Evolutionary conservation across 2,888 invertebrate species (phyloP), one percentile per base, ranked within the genome.

Genomic region (Eucriotettix oculatus): DNA sequence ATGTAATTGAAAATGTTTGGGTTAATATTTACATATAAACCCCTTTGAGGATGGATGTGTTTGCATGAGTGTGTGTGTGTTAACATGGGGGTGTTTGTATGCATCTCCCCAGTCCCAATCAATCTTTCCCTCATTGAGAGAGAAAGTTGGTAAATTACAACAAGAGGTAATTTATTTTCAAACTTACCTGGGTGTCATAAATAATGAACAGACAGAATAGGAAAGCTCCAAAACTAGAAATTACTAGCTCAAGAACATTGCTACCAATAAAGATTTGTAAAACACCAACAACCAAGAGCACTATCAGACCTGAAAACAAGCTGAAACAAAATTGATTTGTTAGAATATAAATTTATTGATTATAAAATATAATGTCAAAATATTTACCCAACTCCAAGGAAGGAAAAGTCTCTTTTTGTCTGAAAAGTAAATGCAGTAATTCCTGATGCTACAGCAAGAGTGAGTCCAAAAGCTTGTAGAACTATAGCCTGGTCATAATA

Each of bases 341-440:
- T 48, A 12, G 14, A 48, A 12, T 48, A 48, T 48, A 14, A 14
- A 48, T 48, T 48, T 48, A 9, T 48, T 48, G 7, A 48, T 9
- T 48, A 9, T 17, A 11, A 54, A 54, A 58, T 60, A 57, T 56
- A 63, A 44, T 16, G 54, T 40, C 57, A 60, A 63, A 58, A 16
- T 11, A 57, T 82, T 79, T 73, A 89, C 87, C 84, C 84, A 71
- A 86, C 84, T 69, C 85, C 84, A 71, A 86, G 75, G 61, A 85
- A 82, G 12, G 87, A 87, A 75, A 90, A 91, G 74, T 93, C 92
- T 58, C 81, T 78, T 70, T 90, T 91, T 14, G 87, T 85, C 76
- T 92, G 91, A 66, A 92, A 83, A 0, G 91, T 90, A 75, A 84
- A 92, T n/a, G 83, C 70, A 0, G 90, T 90, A 59, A 93, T 78